Evolutionary conservation across 1,140 invertebrate species (phyloP).

Genomic region (Schlechtendalia chinensis): DNA sequence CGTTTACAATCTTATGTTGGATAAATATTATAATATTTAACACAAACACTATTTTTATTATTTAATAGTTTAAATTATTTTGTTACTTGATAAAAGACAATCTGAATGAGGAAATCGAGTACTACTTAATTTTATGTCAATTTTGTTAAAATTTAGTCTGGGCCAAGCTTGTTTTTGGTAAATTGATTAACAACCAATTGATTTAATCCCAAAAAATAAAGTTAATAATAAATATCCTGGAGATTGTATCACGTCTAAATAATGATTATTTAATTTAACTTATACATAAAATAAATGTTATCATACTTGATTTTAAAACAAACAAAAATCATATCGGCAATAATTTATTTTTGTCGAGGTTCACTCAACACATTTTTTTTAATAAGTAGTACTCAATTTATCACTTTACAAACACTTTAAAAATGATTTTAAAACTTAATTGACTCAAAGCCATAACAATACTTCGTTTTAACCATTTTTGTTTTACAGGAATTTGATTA

Average conservation of each 20-base stretch:
- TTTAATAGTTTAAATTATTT: not conserved
- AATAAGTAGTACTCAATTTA: too few relatives aligned
- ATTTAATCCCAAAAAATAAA: not conserved
- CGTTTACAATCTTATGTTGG: not conserved
- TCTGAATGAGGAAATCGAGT: not conserved
- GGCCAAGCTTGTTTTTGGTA: not conserved
- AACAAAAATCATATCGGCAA: not conserved
- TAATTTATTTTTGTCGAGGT: not conserved
- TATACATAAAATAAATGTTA: not conserved
- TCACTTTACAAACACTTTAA: too few relatives aligned
- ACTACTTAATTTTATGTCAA: not conserved
- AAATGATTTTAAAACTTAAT: too few relatives aligned
- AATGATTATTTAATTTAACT: too few relatives aligned
- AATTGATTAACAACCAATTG: not conserved
- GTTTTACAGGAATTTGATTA: too few relatives aligned
- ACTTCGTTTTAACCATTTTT: too few relatives aligned
- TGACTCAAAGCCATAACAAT: too few relatives aligned
- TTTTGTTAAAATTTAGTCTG: too few relatives aligned
- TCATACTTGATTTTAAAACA: not conserved
- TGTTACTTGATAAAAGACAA: not conserved
- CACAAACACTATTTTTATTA: not conserved
- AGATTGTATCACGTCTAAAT: not conserved
- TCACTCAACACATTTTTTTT: too few relatives aligned
- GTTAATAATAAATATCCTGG: not conserved
- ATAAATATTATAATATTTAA: not conserved